Percentiles rank a stretch among this genome's conserved stretches.
Evolutionary conservation across 2,888 invertebrate genomes (phyloP).

Genomic region (Cantharis lateralis): DNA sequence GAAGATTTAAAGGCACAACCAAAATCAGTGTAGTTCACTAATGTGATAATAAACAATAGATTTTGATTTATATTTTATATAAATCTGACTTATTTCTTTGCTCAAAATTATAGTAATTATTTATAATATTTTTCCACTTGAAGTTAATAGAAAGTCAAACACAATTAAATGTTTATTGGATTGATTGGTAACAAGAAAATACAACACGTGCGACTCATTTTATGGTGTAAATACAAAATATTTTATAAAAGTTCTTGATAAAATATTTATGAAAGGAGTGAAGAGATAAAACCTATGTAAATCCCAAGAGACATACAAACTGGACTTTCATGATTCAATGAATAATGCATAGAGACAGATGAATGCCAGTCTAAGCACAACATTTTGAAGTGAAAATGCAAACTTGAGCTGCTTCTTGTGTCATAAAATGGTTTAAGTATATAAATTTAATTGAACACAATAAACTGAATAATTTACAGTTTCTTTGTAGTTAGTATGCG

Average conservation of each 20-base stretch:
- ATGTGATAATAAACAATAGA: too few species aligned
- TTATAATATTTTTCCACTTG: too few species aligned
- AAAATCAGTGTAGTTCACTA: too few species aligned
- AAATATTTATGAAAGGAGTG: not conserved
- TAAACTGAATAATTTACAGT: not conserved
- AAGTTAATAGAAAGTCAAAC: too few species aligned
- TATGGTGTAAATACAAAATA: not conserved
- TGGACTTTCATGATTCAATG: slow-evolving; percentile 9
- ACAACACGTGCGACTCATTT: not conserved
- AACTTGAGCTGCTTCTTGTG: not conserved
- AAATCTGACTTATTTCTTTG: too few species aligned
- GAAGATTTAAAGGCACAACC: too few species aligned
- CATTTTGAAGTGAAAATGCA: not conserved
- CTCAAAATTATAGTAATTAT: too few species aligned
- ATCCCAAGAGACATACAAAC: slow-evolving; percentile 10
- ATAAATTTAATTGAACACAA: not conserved
- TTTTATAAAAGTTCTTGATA: not conserved
- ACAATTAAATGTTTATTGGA: not conserved
- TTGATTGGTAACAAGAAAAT: not conserved
- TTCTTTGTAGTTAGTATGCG: not conserved
- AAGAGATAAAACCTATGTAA: slow-evolving; percentile 12
- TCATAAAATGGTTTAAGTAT: not conserved
- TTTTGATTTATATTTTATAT: too few species aligned
- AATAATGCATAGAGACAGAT: slow-evolving; percentile 12
- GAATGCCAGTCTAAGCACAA: not conserved